phyloP scores from a whole-genome alignment of 2,113 vertebrate species.

The Siniperca chuatsi region DNA sequence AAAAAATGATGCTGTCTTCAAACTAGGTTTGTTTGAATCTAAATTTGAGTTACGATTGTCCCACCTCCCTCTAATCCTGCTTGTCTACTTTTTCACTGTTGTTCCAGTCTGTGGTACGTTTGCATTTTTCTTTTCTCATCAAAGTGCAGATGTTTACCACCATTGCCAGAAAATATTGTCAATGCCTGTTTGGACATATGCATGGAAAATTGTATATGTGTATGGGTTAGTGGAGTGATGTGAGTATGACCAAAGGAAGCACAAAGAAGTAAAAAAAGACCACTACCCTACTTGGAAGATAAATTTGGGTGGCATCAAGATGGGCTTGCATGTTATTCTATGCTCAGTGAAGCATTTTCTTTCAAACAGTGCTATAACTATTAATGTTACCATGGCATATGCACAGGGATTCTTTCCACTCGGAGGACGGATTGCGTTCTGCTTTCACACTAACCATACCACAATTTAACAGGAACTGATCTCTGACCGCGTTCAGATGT shows the following conservation, averaged over 20 bases:
- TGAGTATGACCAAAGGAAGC: background rate
- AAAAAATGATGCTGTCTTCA: background rate
- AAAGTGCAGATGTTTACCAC: too few species aligned
- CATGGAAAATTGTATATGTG: background rate
- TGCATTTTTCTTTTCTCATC: background rate
- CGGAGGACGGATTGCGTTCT: background rate
- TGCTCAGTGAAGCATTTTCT: background rate
- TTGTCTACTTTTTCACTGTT: background rate
- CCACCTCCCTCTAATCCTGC: background rate
- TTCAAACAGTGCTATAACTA: background rate
- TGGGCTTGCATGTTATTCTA: background rate
- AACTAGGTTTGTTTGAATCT: background rate
- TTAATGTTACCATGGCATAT: background rate
- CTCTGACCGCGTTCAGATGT: background rate
- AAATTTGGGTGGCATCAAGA: background rate
- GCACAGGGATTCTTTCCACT: background rate
- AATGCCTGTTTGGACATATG: background rate
- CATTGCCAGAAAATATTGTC: background rate
- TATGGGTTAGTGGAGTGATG: background rate
- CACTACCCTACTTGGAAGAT: background rate
- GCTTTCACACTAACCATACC: background rate
- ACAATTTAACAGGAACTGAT: background rate
- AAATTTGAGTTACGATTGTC: background rate
- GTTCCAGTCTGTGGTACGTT: background rate
- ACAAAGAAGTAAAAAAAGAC: background rate